A percentile compares a stretch with the other conserved stretches of the same genome.
These are phyloP conservation scores for Orussus abietinus DNA, from an alignment of 1,140 invertebrate species.

Conservation along the genomic window DNA sequence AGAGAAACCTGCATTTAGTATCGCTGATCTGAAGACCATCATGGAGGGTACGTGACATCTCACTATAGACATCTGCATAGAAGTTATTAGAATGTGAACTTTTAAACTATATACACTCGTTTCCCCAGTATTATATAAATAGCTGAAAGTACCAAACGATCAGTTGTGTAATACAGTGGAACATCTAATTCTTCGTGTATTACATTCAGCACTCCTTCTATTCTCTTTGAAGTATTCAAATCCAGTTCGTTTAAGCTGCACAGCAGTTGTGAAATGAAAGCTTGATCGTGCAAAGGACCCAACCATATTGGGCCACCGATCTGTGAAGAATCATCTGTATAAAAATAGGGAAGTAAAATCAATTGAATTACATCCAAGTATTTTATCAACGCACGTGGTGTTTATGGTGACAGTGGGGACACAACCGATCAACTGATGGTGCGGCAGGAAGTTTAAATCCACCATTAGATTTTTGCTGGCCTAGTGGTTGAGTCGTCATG, in stretches of 20 bases:
- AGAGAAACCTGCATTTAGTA: conserved; percentile 88
- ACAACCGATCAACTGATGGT: conserved; percentile 64
- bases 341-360: conserved; percentile 9
- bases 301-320: conserved; percentile 94
- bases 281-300: conserved; percentile 73
- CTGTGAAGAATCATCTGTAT: conserved; percentile 44
- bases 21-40: conserved; percentile 72
- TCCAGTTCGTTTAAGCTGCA: conserved; percentile 43
- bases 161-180: conserved; percentile 83
- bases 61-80: conserved; percentile 38
- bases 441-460: conserved; percentile 61
- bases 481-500: conserved; percentile 72
- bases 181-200: conserved; percentile 79
- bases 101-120: neutral
- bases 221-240: conserved; percentile 70
- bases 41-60: conserved; percentile 40
- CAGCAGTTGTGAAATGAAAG: conserved; percentile 65
- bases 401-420: conserved; percentile 71
- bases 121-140: conserved; percentile 3
- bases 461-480: conserved; percentile 59
- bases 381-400: conserved; percentile 60
- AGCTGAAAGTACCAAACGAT: conserved; percentile 48
- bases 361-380: neutral
- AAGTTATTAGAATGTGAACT: conserved; percentile 6
- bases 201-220: conserved; percentile 69